Conservation (phyloP, 2,113 vertebrate species). For the Phycodurus eques region DNA sequence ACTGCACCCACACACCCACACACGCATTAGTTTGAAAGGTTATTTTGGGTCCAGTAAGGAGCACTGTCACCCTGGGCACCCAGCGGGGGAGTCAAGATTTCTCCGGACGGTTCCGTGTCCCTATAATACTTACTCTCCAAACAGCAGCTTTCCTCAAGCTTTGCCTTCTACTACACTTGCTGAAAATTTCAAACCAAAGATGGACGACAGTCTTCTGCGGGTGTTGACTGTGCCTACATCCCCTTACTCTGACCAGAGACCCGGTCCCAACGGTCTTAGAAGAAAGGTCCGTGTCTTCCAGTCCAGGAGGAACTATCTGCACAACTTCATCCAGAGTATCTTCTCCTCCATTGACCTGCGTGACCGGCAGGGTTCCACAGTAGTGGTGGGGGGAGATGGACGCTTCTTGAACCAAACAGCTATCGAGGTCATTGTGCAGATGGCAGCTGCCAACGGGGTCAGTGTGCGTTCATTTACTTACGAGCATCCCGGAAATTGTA, state of each 20-base stretch:
- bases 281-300: conserved; percentile 87
- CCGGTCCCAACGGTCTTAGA: conserved; percentile 81
- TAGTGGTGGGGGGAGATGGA: conserved; percentile 94
- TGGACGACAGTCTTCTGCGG: conserved; percentile 84
- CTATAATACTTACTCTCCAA: conserved; percentile 41
- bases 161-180: conserved; percentile 41
- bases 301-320: conserved; percentile 85
- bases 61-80: conserved; percentile 43
- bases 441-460: conserved; percentile 98
- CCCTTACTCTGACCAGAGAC: conserved; percentile 88
- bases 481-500: neutral
- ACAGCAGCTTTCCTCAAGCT: conserved; percentile 41
- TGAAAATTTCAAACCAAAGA: conserved; percentile 49
- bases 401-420: conserved; percentile 90
- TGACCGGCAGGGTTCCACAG: conserved; percentile 89
- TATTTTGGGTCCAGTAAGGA: conserved; percentile 73
- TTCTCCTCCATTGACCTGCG: conserved; percentile 93
- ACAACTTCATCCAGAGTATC: conserved; percentile 94
- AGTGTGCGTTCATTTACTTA: conserved; percentile 66
- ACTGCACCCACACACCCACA: conserved; percentile 50
- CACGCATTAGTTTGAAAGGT: conserved; percentile 62
- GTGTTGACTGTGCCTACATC: conserved; percentile 84
- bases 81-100: conserved; percentile 52
- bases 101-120: conserved; percentile 48
- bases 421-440: conserved; percentile 89